phyloP scores from a whole-genome alignment of 2,797 vertebrate species.

The Caiman crocodilus region DNA sequence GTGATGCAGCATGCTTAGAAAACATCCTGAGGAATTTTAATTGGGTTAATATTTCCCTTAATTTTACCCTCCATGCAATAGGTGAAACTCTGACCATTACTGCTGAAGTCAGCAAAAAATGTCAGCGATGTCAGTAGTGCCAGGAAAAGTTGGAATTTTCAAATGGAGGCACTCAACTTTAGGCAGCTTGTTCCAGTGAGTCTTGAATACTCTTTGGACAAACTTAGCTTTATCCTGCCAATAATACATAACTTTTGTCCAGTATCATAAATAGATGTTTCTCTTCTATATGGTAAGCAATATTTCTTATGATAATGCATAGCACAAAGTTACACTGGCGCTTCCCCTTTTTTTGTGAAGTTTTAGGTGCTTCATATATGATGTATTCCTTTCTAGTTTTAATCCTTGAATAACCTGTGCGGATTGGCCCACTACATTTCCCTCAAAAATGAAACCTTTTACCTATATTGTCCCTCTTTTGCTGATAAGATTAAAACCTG shows the following conservation, averaged over 20 bases:
- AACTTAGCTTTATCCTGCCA: not conserved
- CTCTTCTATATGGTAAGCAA: not conserved
- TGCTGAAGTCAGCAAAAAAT: conserved; percentile 15
- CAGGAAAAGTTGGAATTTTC: conserved; percentile 26
- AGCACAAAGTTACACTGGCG: accelerated
- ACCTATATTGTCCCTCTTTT: not conserved
- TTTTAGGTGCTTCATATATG: not conserved
- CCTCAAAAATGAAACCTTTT: not conserved
- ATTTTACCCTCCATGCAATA: not conserved
- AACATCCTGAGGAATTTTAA: conserved; percentile 4
- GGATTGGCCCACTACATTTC: not conserved
- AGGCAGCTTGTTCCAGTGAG: not conserved
- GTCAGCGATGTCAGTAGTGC: not conserved
- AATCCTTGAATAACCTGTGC: not conserved
- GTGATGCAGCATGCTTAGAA: not conserved
- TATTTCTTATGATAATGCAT: not conserved
- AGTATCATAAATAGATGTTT: not conserved
- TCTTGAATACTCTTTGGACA: not conserved
- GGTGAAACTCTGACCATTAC: conserved; percentile 50
- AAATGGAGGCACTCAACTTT: not conserved
- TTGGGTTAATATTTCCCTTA: conserved; percentile 37
- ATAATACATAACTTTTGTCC: not conserved
- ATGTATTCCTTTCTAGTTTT: not conserved
- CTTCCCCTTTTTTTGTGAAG: not conserved
- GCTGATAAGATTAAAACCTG: not conserved